A percentile compares a stretch with the other conserved stretches of the same genome.
Conservation (phyloP, 2,888 invertebrate genomes). For the Luperina testacea region DNA sequence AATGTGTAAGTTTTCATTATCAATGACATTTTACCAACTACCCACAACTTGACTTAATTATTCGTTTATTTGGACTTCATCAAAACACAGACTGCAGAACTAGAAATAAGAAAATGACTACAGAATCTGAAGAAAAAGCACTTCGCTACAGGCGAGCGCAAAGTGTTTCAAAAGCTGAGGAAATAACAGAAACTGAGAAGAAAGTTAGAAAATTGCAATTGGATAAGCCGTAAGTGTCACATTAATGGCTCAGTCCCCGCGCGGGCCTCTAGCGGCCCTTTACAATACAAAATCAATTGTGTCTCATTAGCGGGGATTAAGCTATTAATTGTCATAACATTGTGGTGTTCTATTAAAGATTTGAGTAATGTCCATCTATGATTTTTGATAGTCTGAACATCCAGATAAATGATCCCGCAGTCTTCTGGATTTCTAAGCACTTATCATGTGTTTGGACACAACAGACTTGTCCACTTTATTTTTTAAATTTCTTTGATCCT, state of each 20-base stretch:
- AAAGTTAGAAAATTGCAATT: conserved; percentile 94
- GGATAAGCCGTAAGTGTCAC: conserved; percentile 95
- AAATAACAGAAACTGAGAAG: conserved; percentile 95
- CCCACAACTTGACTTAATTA: conserved; percentile 26
- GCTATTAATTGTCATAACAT: background rate
- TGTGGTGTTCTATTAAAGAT: background rate
- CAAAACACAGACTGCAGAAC: conserved; percentile 4
- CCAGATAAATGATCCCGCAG: background rate
- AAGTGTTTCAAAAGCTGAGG: conserved; percentile 96
- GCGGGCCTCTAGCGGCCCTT: too few relatives aligned
- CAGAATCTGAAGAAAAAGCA: conserved; percentile 87
- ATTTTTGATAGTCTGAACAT: background rate
- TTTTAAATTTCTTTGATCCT: background rate
- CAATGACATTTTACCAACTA: conserved; percentile 11
- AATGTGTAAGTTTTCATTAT: background rate
- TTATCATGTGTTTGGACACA: background rate
- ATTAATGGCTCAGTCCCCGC: background rate
- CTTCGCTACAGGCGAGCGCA: conserved; percentile 93
- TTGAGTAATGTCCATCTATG: background rate
- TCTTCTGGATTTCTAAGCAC: background rate
- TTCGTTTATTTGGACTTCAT: background rate
- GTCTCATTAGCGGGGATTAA: too few relatives aligned
- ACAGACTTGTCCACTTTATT: background rate
- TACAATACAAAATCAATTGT: too few relatives aligned
- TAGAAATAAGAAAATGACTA: conserved; percentile 74